A percentile compares a stretch with the other conserved stretches of the same genome.
Evolutionary conservation across 2,888 invertebrate genomes (phyloP).

Genomic region (Agrotis exclamationis): DNA sequence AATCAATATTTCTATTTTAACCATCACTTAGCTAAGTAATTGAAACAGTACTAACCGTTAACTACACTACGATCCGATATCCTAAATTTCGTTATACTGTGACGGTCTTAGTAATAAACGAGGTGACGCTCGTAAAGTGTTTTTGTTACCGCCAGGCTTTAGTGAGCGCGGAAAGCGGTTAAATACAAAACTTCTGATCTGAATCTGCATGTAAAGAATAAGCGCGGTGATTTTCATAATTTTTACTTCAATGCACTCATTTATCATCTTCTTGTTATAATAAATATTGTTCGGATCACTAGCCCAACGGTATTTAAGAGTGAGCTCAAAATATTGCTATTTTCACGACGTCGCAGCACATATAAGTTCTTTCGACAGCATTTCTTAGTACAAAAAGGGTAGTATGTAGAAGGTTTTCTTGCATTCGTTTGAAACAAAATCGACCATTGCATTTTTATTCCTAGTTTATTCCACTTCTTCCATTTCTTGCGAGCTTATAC

Average conservation of each 20-base stretch:
- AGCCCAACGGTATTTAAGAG: neutral
- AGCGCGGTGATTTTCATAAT: neutral
- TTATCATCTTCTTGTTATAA: too few relatives aligned
- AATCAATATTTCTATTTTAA: neutral
- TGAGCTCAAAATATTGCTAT: neutral
- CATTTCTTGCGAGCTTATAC: too few relatives aligned
- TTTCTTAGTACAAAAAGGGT: neutral
- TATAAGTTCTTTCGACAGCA: neutral
- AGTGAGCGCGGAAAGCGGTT: conserved; percentile 37
- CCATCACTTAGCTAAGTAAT: conserved; percentile 23
- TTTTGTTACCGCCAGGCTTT: conserved; percentile 66
- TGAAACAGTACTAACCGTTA: conserved; percentile 33
- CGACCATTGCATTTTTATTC: too few relatives aligned
- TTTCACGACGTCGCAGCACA: neutral
- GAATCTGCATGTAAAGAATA: too few relatives aligned
- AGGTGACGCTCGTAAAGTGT: conserved; percentile 88
- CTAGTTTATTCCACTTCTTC: too few relatives aligned
- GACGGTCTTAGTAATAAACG: conserved; percentile 83
- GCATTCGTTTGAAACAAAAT: too few relatives aligned
- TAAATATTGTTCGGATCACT: neutral
- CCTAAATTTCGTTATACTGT: conserved; percentile 80
- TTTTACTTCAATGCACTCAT: neutral
- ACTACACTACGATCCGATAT: conserved; percentile 80
- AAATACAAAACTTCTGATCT: too few relatives aligned
- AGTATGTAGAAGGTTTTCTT: neutral